These are phyloP conservation scores for Noctuana brunneofusca DNA, from an alignment of 2,888 invertebrate species.

Conservation along the genomic window DNA sequence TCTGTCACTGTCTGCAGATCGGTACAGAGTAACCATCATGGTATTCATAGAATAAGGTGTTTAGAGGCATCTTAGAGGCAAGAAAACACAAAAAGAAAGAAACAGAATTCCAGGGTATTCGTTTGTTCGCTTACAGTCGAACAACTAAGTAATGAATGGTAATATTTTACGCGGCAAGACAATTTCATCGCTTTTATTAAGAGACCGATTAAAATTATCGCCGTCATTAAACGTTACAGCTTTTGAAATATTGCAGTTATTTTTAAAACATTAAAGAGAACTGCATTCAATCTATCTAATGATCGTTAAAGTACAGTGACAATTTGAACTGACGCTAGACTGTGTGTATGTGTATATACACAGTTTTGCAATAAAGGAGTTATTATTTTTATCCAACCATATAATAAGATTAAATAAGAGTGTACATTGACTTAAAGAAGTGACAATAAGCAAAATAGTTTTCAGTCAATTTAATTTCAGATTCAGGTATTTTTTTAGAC, in stretches of 20 bases:
- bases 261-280: not conserved
- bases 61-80: not conserved
- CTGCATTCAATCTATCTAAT: not conserved
- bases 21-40: too few relatives aligned
- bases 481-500: too few relatives aligned
- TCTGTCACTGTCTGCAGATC: too few relatives aligned
- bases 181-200: constrained; percentile 22
- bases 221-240: constrained; percentile 10
- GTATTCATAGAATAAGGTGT: too few relatives aligned
- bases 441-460: too few relatives aligned
- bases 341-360: too few relatives aligned
- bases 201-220: constrained; percentile 18
- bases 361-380: too few relatives aligned
- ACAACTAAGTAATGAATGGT: not conserved
- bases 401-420: too few relatives aligned
- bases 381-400: too few relatives aligned
- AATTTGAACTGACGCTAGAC: not conserved
- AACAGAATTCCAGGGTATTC: not conserved
- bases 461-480: too few relatives aligned
- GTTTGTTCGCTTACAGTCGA: not conserved
- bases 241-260: constrained; percentile 14
- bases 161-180: constrained; percentile 6
- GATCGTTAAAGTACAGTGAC: not conserved
- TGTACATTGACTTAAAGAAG: too few relatives aligned
- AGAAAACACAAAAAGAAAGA: not conserved